A percentile compares a stretch with the other conserved stretches of the same genome.
These are phyloP conservation scores for Ctenicera cuprea DNA, from an alignment of 2,888 invertebrate genomes.

Conservation along the genomic window DNA sequence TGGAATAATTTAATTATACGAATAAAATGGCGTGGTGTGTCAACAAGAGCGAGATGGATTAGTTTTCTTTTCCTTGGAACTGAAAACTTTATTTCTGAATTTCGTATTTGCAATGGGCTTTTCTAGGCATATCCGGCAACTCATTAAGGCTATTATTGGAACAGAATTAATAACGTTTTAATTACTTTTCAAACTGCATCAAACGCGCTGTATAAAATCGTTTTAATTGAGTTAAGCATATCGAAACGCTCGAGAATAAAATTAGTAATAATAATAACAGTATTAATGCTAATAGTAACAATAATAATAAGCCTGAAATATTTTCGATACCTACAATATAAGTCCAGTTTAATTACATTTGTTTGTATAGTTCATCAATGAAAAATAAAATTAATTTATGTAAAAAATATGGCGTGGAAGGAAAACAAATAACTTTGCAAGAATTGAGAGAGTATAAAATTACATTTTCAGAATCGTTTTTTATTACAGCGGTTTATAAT, in stretches of 20 bases:
- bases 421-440: not conserved
- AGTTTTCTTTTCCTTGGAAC: slow-evolving; percentile 1
- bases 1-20: slow-evolving; percentile 27
- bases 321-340: too few species aligned
- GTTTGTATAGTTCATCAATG: too few species aligned
- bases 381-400: too few species aligned
- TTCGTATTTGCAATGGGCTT: not conserved
- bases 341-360: too few species aligned
- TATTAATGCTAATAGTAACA: too few species aligned
- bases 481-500: not conserved
- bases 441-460: not conserved
- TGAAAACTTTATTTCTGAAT: not conserved
- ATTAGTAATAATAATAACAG: not conserved
- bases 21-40: slow-evolving; percentile 6
- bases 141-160: not conserved
- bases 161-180: not conserved
- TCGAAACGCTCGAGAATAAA: not conserved
- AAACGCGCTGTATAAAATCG: too few species aligned
- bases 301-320: too few species aligned
- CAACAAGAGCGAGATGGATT: slow-evolving; percentile 21
- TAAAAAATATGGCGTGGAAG: not conserved
- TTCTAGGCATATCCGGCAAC: too few species aligned
- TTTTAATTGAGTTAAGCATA: not conserved
- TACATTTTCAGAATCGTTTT: not conserved
- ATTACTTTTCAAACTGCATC: too few species aligned